Evolutionary conservation across 2,113 vertebrate genomes (phyloP), one percentile per base, ranked within the genome.

Genomic region (Eublepharis macularius): DNA sequence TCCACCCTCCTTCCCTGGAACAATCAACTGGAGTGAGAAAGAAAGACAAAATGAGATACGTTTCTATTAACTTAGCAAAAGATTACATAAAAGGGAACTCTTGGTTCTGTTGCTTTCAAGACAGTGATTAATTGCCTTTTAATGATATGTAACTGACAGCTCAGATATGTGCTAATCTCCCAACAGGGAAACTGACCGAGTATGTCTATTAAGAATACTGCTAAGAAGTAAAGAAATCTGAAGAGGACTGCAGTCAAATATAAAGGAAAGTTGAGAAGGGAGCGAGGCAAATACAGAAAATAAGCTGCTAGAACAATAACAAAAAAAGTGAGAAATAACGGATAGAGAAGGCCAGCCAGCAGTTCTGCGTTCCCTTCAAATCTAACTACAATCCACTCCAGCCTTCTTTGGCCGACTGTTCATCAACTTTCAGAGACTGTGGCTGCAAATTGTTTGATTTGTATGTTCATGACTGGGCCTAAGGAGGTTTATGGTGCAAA

Each of bases 1-100:
- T 3, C 98, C 98, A 2, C 98, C 97, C 68, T 99, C 98, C 90
- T 97, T 99, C 86, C 96, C 97, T 51, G 96, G 96, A 91, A 97
- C 95, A 83, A 97, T 90, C 76, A 97, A 90, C 98, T 99, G 90
- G 86, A 83, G 91, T 5, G 11, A 80, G 94, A 82, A 84, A 60
- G 13, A 94, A 91, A 1, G 32, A 78, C 1, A 39, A 2, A 82
- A 60, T 90, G 82, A 89, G 69, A 74, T 6, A 87, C n/a, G 36
- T 87, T 68, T 82, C 68, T 66, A 63, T 45, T 43, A 34, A 77
- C 68, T 80, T 41, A 63, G 70, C 8, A 43, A 68, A 45, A 57
- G 21, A 80, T 34, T 6, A 81, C 63, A 39, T 2, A 78, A 32
- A 72, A 87, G 57, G 45, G 54, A 29, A 60, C 88, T 83, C 6